These are phyloP conservation scores for Frankliniella intonsa DNA, from an alignment of 2,888 invertebrate species.

Conservation along the genomic window DNA sequence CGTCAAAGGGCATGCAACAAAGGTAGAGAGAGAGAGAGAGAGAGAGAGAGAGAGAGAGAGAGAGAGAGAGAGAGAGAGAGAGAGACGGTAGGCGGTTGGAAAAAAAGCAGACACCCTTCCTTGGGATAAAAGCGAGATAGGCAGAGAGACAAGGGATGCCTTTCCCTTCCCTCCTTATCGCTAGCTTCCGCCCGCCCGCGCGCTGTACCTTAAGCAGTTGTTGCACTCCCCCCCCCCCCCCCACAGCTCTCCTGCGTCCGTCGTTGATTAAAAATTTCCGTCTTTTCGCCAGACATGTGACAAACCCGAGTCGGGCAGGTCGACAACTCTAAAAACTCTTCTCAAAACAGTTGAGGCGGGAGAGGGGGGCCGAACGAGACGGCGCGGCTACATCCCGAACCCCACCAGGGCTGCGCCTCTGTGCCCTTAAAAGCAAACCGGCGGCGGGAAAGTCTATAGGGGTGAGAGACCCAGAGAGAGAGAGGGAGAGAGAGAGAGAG, in stretches of 20 bases:
- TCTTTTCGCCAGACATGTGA: neutral
- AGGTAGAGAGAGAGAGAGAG: neutral
- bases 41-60: neutral
- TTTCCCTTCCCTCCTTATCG: neutral
- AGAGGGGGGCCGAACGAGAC: too few species aligned
- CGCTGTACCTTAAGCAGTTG: too few species aligned
- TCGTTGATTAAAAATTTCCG: neutral
- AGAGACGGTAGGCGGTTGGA: neutral
- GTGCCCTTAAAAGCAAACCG: too few species aligned
- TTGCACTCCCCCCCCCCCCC: neutral
- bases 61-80: neutral
- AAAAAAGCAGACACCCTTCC: neutral
- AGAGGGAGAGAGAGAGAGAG: too few species aligned
- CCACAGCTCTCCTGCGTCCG: neutral
- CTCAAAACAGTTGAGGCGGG: neutral
- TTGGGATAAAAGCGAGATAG: neutral
- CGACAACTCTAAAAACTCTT: neutral
- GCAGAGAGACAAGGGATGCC: neutral
- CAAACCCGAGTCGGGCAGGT: neutral
- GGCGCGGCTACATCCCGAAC: too few species aligned
- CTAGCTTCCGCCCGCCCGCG: neutral
- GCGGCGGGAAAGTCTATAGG: too few species aligned
- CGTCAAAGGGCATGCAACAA: constrained; percentile 6
- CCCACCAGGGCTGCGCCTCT: too few species aligned
- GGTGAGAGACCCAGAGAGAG: too few species aligned